Conservation (phyloP, 2,113 vertebrate species). For the Strix aluco region DNA sequence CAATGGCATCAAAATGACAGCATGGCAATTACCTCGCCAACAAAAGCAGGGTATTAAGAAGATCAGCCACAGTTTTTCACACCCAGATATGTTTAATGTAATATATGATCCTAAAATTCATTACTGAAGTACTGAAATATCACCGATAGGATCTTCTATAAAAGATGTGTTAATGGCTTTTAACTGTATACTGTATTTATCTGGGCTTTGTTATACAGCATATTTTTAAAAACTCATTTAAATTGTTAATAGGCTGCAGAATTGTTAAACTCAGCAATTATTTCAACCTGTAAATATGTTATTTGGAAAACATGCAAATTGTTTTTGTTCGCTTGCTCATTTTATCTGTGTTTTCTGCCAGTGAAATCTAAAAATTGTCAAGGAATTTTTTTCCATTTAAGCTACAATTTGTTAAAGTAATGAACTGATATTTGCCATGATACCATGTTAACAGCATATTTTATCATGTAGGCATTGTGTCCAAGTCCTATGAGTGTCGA, state of each 20-base stretch:
- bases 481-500: slow-evolving; percentile 97
- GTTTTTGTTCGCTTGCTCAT: slow-evolving; percentile 6
- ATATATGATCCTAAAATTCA: neutral
- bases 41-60: neutral
- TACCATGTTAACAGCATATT: neutral
- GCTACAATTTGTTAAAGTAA: neutral
- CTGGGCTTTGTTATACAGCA: neutral
- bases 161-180: slow-evolving; percentile 19
- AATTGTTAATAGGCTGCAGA: slow-evolving; percentile 53
- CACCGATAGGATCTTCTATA: neutral
- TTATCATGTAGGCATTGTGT: slow-evolving; percentile 89
- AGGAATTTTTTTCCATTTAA: neutral
- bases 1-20: slow-evolving; percentile 1
- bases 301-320: slow-evolving; percentile 52
- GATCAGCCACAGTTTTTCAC: slow-evolving; percentile 11
- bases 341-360: slow-evolving; percentile 47
- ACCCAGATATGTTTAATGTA: slow-evolving; percentile 1
- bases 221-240: slow-evolving; percentile 29
- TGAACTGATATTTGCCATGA: neutral
- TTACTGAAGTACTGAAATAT: slow-evolving; percentile 13
- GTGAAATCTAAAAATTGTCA: slow-evolving; percentile 15
- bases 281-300: slow-evolving; percentile 51
- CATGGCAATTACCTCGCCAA: neutral
- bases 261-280: slow-evolving; percentile 53
- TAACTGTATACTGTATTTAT: slow-evolving; percentile 23